These are phyloP conservation scores for Smutsia temminckii DNA, from an alignment of 2,797 vertebrate species.

Conservation along the genomic window DNA sequence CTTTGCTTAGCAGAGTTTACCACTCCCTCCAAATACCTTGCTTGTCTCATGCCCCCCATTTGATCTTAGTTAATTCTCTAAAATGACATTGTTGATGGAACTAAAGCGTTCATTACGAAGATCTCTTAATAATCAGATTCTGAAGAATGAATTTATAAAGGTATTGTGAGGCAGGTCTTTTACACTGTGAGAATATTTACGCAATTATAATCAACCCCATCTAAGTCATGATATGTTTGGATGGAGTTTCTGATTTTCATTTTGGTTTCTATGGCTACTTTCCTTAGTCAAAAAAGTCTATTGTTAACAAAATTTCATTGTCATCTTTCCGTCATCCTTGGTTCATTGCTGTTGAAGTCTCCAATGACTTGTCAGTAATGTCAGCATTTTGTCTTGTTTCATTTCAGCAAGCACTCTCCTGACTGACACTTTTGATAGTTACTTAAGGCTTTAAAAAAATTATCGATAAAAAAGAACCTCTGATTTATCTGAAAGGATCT, in stretches of 20 bases:
- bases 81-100: not conserved
- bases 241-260: not conserved
- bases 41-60: fast-evolving
- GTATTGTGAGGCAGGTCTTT: not conserved
- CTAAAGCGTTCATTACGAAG: not conserved
- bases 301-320: not conserved
- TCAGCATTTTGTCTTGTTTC: not conserved
- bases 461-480: not conserved
- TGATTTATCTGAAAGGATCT: not conserved
- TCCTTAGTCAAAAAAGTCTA: not conserved
- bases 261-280: not conserved
- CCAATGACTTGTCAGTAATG: not conserved
- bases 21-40: not conserved
- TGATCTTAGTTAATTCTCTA: not conserved
- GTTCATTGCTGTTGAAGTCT: not conserved
- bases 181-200: not conserved
- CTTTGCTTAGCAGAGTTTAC: not conserved
- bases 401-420: not conserved
- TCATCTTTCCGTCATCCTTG: not conserved
- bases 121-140: not conserved
- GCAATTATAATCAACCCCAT: not conserved
- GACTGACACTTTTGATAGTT: conserved; percentile 3
- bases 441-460: not conserved
- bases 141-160: not conserved
- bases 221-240: not conserved